Conservation (phyloP, 2,113 vertebrate species). For the Lepidothrix coronata region DNA sequence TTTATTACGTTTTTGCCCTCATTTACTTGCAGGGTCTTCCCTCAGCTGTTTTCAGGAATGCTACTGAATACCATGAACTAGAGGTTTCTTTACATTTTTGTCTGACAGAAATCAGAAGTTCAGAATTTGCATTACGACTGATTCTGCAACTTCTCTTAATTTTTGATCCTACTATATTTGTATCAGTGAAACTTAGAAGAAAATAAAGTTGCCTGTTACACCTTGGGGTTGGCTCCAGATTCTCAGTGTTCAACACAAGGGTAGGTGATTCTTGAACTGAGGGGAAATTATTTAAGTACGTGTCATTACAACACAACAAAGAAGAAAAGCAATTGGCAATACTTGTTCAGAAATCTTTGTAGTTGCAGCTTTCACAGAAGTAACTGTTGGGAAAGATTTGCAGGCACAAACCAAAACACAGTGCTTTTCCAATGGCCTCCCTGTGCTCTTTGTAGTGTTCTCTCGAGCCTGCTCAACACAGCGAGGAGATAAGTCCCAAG, state of each 20-base stretch:
- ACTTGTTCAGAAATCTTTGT: neutral
- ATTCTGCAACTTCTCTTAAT: neutral
- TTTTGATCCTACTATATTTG: neutral
- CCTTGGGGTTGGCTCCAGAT: neutral
- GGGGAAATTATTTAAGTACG: neutral
- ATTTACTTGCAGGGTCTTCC: neutral
- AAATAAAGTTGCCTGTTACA: neutral
- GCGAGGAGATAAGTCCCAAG: neutral
- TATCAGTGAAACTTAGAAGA: neutral
- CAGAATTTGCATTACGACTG: neutral
- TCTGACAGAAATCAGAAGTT: neutral
- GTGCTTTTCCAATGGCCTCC: neutral
- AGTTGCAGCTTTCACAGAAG: neutral
- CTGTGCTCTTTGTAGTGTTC: neutral
- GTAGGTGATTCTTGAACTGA: neutral
- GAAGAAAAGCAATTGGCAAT: neutral
- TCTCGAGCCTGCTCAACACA: neutral
- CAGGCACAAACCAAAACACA: neutral
- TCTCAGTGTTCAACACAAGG: neutral
- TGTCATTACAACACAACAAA: neutral
- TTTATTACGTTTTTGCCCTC: neutral
- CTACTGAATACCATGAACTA: neutral
- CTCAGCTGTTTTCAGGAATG: neutral
- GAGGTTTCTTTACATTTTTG: neutral
- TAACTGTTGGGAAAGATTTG: neutral